Evolutionary conservation across 2,113 vertebrate genomes (phyloP).

Genomic region (Syngnathus typhle): DNA sequence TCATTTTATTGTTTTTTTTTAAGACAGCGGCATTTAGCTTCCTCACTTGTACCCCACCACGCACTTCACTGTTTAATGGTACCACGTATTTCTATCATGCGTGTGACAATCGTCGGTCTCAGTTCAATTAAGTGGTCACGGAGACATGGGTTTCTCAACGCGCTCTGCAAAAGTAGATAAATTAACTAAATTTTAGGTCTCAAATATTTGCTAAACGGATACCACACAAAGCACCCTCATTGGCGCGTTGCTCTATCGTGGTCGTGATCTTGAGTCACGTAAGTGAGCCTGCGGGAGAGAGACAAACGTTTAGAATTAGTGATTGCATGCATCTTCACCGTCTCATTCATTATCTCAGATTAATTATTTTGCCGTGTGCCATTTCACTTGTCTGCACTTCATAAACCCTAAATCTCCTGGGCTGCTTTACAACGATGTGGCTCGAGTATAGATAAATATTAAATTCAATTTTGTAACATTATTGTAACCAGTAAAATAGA

Average conservation of each 20-base stretch:
- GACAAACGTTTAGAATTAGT: slow-evolving; percentile 64
- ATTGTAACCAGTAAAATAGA: neutral
- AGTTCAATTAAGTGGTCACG: neutral
- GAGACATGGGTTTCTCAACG: neutral
- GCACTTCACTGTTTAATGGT: neutral
- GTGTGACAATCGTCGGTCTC: neutral
- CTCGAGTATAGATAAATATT: too few relatives aligned
- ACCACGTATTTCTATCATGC: neutral
- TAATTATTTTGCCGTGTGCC: slow-evolving; percentile 58
- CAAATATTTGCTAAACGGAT: neutral
- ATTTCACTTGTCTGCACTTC: slow-evolving; percentile 58
- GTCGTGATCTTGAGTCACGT: slow-evolving; percentile 13
- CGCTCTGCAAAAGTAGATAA: neutral
- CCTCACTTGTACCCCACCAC: neutral
- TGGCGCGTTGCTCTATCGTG: neutral
- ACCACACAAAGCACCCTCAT: neutral
- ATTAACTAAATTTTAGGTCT: neutral
- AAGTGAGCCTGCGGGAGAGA: slow-evolving; percentile 52
- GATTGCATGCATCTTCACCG: slow-evolving; percentile 59
- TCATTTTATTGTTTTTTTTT: too few relatives aligned
- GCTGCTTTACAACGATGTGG: slow-evolving; percentile 26
- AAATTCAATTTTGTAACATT: neutral
- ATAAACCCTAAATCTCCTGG: slow-evolving; percentile 56
- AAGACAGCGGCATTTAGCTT: too few relatives aligned
- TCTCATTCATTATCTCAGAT: slow-evolving; percentile 64